These are phyloP conservation scores for Fulmarus glacialis DNA, from an alignment of 2,113 vertebrate genomes.

Conservation along the genomic window DNA sequence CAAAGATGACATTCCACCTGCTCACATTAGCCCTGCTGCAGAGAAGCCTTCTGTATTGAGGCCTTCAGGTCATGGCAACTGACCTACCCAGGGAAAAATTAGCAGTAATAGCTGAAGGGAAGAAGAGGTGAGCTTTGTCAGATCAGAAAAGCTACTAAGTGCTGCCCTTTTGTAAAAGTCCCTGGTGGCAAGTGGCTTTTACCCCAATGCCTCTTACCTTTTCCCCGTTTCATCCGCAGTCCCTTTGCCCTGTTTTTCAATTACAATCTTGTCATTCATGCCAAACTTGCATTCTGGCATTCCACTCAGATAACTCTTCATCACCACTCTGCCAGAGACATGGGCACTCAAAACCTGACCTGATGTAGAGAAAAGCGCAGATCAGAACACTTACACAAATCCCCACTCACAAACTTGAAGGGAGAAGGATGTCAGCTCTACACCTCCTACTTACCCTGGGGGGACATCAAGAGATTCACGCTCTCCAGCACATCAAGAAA, in stretches of 20 bases:
- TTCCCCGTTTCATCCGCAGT: constrained; percentile 94
- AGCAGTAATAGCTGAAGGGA: neutral
- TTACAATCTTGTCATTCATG: constrained; percentile 99
- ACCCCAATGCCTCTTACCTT: constrained; percentile 79
- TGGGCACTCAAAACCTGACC: constrained; percentile 98
- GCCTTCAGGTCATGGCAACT: neutral
- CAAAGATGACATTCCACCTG: neutral
- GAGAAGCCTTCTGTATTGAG: neutral
- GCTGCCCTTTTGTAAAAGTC: neutral
- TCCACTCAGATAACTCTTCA: constrained; percentile 99
- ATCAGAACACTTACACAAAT: neutral
- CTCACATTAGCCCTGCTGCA: neutral
- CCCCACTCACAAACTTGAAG: neutral
- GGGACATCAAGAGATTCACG: constrained; percentile 98
- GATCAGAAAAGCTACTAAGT: neutral
- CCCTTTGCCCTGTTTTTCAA: constrained; percentile 98
- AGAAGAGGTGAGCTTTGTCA: neutral
- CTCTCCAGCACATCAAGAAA: constrained; percentile 98
- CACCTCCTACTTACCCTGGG: constrained; percentile 82
- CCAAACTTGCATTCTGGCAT: constrained; percentile 99
- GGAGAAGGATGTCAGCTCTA: neutral
- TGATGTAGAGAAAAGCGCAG: constrained; percentile 45
- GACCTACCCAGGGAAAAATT: neutral
- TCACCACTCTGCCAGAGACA: constrained; percentile 96
- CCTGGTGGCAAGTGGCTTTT: neutral